Base-by-base conservation (phyloP, 2,113 vertebrate species). In the Calcarius ornatus region DNA sequence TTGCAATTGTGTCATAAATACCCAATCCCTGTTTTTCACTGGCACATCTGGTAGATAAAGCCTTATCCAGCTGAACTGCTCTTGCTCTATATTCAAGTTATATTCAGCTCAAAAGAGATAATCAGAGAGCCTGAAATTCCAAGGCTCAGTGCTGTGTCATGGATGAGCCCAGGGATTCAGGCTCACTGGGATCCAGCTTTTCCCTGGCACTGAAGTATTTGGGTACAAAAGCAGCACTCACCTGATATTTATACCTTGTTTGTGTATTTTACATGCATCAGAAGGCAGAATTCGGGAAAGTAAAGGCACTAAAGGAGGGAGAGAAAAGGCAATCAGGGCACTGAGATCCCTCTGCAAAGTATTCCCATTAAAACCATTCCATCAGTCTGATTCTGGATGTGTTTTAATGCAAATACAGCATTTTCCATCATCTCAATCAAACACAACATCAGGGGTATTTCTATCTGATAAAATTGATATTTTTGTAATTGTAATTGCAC, bases 221-320 rank as follows among this genome's bases (percentile, higher is more conserved):
- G 45, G 43, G 60, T 4, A 66, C 10, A 60, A 43, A 75, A 63
- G 27, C 47, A 89, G 85, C 28, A 48, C 97, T 98, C 97, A 98
- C 99, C 99, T 99, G 98, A 99, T 99, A 98, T 99, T 99, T 97
- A 99, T 98, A 97, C 99, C 99, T 98, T 99, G 99, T 95, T 99
- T 99, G 97, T 99, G 99, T 98, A 99, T 99, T 98, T 99, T 99
- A 98, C 99, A 99, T 7, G 99, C 99, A 96, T 99, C 99, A 78
- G 99, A 99, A 98, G 99, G 99, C 97, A 99, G 98, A 97, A 99
- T 99, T 98, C 99, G 98, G 97, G 99, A 99, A 88, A 99, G 99
- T 98, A 99, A 99, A 99, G 99, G 99, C 98, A 99, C 99, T 99
- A 91, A 43, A 97, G 68, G 86, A 54, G 81, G 87, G 88, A 92